Conservation (phyloP, 2,113 vertebrate genomes). For the Cynoglossus semilaevis region DNA sequence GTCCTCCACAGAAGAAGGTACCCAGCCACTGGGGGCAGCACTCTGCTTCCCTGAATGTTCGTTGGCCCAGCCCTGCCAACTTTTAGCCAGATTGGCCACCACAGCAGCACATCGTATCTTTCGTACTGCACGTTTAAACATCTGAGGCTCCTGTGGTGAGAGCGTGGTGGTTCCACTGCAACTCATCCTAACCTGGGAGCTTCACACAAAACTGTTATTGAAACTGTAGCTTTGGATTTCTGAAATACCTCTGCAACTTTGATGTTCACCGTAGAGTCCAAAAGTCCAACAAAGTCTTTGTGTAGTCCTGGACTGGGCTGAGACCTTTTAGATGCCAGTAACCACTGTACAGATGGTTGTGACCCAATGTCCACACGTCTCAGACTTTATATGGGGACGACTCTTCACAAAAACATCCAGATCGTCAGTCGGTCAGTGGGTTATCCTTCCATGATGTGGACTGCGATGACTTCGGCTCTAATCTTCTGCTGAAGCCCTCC, state of each 20-base stretch:
- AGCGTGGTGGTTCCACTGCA: conserved; percentile 17
- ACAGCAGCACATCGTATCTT: conserved; percentile 72
- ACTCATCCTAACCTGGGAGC: conserved; percentile 65
- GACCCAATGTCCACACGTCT: background rate
- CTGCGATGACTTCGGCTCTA: conserved; percentile 28
- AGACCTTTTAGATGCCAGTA: background rate
- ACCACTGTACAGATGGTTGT: background rate
- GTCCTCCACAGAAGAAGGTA: conserved; percentile 65
- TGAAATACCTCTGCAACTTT: no score
- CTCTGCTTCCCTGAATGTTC: conserved; percentile 67
- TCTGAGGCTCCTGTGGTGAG: conserved; percentile 41
- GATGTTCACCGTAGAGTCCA: no score
- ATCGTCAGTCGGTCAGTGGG: conserved; percentile 33
- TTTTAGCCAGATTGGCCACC: conserved; percentile 73
- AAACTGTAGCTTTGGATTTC: no score
- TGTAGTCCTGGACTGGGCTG: background rate
- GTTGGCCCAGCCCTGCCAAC: conserved; percentile 78
- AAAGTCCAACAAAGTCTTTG: no score
- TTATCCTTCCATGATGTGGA: conserved; percentile 35
- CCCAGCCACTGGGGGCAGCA: conserved; percentile 73
- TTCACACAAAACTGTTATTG: no score
- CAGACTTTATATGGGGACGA: conserved; percentile 4
- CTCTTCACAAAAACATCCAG: conserved; percentile 13
- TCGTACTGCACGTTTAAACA: conserved; percentile 60
- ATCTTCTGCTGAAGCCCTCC: conserved; percentile 39